These are phyloP conservation scores for Phyllostomus hastatus DNA, from an alignment of 2,113 vertebrate species.

Conservation along the genomic window DNA sequence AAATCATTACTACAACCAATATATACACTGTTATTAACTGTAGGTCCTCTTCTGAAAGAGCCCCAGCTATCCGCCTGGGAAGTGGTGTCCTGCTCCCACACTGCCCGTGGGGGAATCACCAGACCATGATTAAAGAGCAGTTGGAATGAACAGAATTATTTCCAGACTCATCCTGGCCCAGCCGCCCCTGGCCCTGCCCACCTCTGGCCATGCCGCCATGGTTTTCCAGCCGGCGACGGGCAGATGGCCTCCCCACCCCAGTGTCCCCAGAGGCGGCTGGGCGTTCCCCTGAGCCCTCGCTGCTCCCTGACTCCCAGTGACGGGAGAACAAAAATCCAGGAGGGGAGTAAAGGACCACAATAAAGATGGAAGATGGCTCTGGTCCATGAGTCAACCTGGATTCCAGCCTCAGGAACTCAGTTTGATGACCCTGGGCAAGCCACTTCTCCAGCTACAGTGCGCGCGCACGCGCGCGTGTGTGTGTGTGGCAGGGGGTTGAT, in stretches of 20 bases:
- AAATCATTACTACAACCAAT: background rate
- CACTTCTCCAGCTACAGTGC: background rate
- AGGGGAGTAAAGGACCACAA: background rate
- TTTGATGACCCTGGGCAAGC: background rate
- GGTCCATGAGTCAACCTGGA: rapidly evolving
- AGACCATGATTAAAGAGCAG: background rate
- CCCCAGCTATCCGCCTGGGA: background rate
- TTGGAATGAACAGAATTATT: background rate
- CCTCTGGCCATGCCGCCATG: background rate
- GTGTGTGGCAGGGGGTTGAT: too few relatives aligned
- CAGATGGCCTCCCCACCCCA: background rate
- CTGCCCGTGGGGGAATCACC: background rate
- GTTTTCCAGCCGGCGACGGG: background rate
- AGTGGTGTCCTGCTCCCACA: background rate
- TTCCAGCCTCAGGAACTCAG: background rate
- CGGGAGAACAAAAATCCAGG: background rate
- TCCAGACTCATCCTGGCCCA: background rate
- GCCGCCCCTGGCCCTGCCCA: background rate
- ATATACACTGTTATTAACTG: background rate
- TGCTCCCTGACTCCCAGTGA: background rate
- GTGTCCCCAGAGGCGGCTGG: background rate
- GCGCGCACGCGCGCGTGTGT: too few relatives aligned
- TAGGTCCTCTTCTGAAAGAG: background rate
- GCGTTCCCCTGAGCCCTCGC: background rate
- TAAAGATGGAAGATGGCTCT: rapidly evolving